Base-by-base conservation (phyloP, 2,888 invertebrate species). In the Troilus luridus region DNA sequence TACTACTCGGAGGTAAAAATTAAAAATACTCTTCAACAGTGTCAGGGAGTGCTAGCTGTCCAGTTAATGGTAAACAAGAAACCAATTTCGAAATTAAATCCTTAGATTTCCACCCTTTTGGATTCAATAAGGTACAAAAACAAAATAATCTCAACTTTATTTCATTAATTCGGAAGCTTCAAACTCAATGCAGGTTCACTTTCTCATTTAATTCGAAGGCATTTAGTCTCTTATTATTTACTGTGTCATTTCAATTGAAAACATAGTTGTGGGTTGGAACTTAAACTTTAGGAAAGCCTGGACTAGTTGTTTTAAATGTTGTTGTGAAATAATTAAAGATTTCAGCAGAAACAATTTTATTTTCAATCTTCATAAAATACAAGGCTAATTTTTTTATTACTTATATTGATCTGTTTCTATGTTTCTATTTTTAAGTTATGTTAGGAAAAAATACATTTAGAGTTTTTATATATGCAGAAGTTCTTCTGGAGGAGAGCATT, bases 401-500 rank as follows among this genome's bases (percentile, higher is more conserved):
- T 27, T 19, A 6, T 72, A 27, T 27, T 8, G 41, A 17, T 27
- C 14, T 24, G 0, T 77, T 77, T 77, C 17, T 77, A 0, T 77
- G 17, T 41, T 17, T n/a, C 21, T 14, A 14, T 67, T 67, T 67
- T 77, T 17, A 41, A 41, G 7, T 77, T 17, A 77, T 41, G 17
- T 41, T 77, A 17, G 27, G 0, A 41, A 77, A 77, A 24, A n/a
- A 77, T 77, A 8, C 8, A 77, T 77, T 77, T 58, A 85, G 41
- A 41, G 12, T 85, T 85, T 85, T 85, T 54, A 58, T 85, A 41
- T n/a, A 10, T 56, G 56, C n/a, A 85, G 81, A 85, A 58, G 56
- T 54, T 85, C 85, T 21, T 54, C 81, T 81, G 85, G 56, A 21
- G 85, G 54, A n/a, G 85, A 85, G 54, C n/a, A 85, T 85, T 85